Conservation (phyloP, 2,888 invertebrate species). For the Argynnis bischoffii region DNA sequence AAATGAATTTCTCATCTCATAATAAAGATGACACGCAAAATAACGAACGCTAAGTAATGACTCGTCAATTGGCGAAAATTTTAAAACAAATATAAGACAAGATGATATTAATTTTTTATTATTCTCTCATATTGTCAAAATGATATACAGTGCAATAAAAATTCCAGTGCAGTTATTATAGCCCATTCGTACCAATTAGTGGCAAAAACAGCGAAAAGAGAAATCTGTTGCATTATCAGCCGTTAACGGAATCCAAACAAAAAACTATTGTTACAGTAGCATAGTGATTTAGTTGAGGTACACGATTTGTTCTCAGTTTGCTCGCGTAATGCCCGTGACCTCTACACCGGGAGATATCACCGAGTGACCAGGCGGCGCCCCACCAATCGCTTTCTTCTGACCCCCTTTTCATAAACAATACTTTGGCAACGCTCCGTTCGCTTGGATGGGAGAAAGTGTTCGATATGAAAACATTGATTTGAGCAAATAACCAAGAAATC, state of each 20-base stretch:
- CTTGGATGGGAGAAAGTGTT: slow-evolving; percentile 73
- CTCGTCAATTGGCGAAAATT: background rate
- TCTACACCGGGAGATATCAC: slow-evolving; percentile 73
- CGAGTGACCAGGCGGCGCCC: slow-evolving; percentile 65
- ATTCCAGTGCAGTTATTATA: slow-evolving; percentile 33
- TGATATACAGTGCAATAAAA: slow-evolving; percentile 32
- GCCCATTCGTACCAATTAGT: slow-evolving; percentile 57
- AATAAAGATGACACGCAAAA: background rate
- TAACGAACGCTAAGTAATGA: background rate
- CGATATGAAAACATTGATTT: slow-evolving; percentile 53
- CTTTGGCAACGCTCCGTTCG: slow-evolving; percentile 66
- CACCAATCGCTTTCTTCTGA: slow-evolving; percentile 79
- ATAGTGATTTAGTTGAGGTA: slow-evolving; percentile 42
- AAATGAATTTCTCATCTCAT: background rate
- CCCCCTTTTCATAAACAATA: slow-evolving; percentile 82
- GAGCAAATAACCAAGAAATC: slow-evolving; percentile 48
- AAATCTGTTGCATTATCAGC: slow-evolving; percentile 65
- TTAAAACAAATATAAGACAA: slow-evolving; percentile 2
- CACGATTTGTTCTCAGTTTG: slow-evolving; percentile 33
- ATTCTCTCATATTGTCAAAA: slow-evolving; percentile 1
- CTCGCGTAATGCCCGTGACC: slow-evolving; percentile 73
- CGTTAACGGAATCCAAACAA: slow-evolving; percentile 57
- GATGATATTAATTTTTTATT: background rate
- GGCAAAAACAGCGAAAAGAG: slow-evolving; percentile 55
- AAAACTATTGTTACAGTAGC: slow-evolving; percentile 63